Evolutionary conservation across 2,113 vertebrate genomes (phyloP).

Genomic region (Hyaena hyaena): DNA sequence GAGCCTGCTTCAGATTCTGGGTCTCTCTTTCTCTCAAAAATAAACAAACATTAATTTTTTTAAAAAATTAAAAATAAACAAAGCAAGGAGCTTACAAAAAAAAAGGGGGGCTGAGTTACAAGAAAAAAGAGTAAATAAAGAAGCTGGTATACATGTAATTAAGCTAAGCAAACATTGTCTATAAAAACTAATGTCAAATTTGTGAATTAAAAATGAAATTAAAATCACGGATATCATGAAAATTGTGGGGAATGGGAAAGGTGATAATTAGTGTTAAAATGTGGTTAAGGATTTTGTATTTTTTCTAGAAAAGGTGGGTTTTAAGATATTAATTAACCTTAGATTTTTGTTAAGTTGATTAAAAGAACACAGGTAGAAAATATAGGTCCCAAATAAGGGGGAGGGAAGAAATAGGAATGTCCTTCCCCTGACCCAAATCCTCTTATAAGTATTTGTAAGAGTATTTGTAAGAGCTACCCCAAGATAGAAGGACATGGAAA

Average conservation of each 20-base stretch:
- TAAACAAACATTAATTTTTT: too few relatives aligned
- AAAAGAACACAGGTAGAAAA: background rate
- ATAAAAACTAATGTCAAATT: background rate
- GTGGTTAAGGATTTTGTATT: background rate
- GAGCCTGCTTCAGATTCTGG: too few relatives aligned
- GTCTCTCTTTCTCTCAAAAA: too few relatives aligned
- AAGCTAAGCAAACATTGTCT: background rate
- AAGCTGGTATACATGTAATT: background rate
- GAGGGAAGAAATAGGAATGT: background rate
- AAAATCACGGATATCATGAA: conserved; percentile 14
- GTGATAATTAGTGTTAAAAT: background rate
- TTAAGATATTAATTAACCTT: conserved; percentile 2
- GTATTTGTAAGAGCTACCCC: background rate
- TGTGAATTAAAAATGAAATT: background rate
- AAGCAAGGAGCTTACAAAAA: too few relatives aligned
- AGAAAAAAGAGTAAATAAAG: background rate
- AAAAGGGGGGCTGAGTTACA: background rate
- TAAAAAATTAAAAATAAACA: too few relatives aligned
- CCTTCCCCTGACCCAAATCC: background rate
- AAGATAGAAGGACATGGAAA: background rate
- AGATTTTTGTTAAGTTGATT: background rate
- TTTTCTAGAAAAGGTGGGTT: background rate
- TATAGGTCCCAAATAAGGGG: background rate
- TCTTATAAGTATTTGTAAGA: background rate
- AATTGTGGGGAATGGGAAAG: background rate